Conservation (phyloP, 2,797 vertebrate species). For the Corythornis leucogaster region DNA sequence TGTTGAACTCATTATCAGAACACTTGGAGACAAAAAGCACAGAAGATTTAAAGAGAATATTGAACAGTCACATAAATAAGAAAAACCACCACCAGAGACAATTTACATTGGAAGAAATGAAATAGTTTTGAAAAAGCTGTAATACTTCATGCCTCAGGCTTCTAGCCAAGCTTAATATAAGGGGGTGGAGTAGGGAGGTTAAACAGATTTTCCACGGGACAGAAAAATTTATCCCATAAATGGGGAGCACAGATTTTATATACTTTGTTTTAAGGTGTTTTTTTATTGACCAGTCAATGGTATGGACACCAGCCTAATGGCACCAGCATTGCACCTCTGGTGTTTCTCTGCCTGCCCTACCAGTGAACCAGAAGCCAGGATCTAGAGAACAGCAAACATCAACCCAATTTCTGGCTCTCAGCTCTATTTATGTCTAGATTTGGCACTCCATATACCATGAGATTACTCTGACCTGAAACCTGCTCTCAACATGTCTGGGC, state of each 20-base stretch:
- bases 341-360: background rate
- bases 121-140: slow-evolving; percentile 25
- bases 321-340: background rate
- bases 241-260: background rate
- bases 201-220: slow-evolving; percentile 13
- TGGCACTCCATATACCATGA: background rate
- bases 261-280: background rate
- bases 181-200: background rate
- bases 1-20: slow-evolving; percentile 5
- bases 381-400: background rate
- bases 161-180: slow-evolving; percentile 29
- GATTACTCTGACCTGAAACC: slow-evolving; percentile 15
- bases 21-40: background rate
- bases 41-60: slow-evolving; percentile 33
- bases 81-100: background rate
- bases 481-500: slow-evolving; percentile 10
- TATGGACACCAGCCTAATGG: background rate
- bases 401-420: background rate
- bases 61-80: background rate
- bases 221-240: background rate
- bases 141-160: slow-evolving; percentile 29
- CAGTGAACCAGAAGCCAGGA: background rate
- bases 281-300: background rate
- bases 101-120: slow-evolving; percentile 27
- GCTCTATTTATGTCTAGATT: background rate